Conservation (phyloP, 2,888 invertebrate genomes). For the Neocrepidodera transversa region DNA sequence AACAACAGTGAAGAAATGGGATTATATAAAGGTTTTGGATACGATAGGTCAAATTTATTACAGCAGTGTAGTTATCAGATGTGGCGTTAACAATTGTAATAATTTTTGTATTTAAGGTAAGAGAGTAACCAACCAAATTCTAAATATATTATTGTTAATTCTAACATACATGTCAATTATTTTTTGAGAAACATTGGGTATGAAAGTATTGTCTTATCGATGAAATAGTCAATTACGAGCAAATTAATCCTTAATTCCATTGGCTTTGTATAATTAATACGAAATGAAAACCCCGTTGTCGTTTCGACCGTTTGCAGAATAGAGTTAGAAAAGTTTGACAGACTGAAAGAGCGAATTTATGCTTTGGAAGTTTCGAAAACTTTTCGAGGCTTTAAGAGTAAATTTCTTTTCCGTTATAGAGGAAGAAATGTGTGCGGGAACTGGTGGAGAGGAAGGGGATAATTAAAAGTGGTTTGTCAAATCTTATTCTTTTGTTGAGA, state of each 20-base stretch:
- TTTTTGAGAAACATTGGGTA: too few species aligned
- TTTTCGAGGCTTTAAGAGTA: slow-evolving; percentile 45
- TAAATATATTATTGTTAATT: too few species aligned
- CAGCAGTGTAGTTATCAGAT: too few species aligned
- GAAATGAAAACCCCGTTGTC: slow-evolving; percentile 49
- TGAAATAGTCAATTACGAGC: slow-evolving; percentile 25
- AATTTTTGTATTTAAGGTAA: too few species aligned
- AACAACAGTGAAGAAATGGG: slow-evolving; percentile 1
- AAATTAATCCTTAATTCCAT: slow-evolving; percentile 41
- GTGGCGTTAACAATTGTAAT: too few species aligned
- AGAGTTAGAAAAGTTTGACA: slow-evolving; percentile 53
- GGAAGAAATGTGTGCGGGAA: slow-evolving; percentile 18
- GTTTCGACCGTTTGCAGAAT: slow-evolving; percentile 46
- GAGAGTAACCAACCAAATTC: too few species aligned
- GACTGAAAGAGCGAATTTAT: slow-evolving; percentile 48
- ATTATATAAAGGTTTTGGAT: background rate
- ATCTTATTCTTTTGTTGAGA: slow-evolving; percentile 5
- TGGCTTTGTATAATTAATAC: slow-evolving; percentile 50
- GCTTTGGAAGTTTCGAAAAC: slow-evolving; percentile 41
- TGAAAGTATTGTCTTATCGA: slow-evolving; percentile 21
- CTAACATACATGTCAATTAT: too few species aligned
- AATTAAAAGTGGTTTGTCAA: slow-evolving; percentile 19
- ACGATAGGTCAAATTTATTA: background rate
- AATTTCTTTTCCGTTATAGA: slow-evolving; percentile 39
- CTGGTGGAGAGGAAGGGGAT: slow-evolving; percentile 2